phyloP scores from a whole-genome alignment of 2,797 vertebrate species.

The Clarias platycephalus region DNA sequence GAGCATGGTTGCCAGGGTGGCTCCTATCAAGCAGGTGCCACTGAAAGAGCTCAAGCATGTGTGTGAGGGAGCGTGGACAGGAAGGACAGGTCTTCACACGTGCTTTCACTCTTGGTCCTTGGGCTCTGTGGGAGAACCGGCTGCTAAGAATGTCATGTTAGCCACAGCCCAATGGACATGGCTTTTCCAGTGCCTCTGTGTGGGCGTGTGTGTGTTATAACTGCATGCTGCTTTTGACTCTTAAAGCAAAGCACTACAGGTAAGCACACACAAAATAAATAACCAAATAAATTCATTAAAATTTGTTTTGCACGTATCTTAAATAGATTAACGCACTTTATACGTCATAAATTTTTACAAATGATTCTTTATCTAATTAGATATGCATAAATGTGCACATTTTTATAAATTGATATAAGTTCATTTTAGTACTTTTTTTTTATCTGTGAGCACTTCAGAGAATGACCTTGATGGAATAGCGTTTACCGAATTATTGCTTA shows the following conservation, averaged over 20 bases:
- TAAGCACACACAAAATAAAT: not conserved
- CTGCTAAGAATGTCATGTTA: constrained; percentile 74
- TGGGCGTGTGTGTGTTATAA: constrained; percentile 21
- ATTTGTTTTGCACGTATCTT: no score
- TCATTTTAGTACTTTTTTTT: not conserved
- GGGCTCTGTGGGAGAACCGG: constrained; percentile 64
- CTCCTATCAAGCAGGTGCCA: constrained; percentile 62
- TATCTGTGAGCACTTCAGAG: not conserved
- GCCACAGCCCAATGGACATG: constrained; percentile 72
- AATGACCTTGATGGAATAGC: not conserved
- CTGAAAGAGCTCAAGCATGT: constrained; percentile 43
- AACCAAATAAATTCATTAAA: no score
- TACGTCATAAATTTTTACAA: not conserved
- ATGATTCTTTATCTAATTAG: not conserved
- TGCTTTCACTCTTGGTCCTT: constrained; percentile 40
- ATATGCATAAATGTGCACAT: not conserved
- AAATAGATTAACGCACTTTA: no score
- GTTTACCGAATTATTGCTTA: not conserved
- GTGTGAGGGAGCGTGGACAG: constrained; percentile 60
- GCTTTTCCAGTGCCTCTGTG: constrained; percentile 58
- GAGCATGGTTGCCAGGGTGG: constrained; percentile 60
- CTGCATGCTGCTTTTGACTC: constrained; percentile 32
- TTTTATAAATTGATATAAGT: not conserved
- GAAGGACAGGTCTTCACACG: constrained; percentile 52
- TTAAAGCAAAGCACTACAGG: not conserved